Base-by-base conservation (phyloP, 2,888 invertebrate genomes). In the Caenorhabditis angaria region DNA sequence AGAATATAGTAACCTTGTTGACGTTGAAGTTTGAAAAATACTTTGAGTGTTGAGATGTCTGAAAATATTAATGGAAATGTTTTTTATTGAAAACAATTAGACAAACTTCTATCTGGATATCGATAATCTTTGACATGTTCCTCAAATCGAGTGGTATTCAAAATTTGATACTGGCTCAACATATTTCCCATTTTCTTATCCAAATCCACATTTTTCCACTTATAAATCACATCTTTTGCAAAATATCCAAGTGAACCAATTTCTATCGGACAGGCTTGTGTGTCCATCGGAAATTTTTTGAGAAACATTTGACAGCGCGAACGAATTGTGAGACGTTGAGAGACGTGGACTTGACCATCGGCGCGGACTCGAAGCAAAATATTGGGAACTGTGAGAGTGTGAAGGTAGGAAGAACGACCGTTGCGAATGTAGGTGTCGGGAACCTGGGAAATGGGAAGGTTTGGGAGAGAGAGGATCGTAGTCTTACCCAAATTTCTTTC, bases 351-450 rank as follows among this genome's bases (percentile, higher is more conserved):
- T 84, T 94, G 93, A 0, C 95, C 95, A 85, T 94, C 93, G 88
- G 93, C 93, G 83, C 92, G 92, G 79, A 97, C 93, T 77, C 97
- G 90, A 50, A 97, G 90, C 82, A 97, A 90, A 88, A 95, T 95
- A 89, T 97, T 97, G 0, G 96, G 96, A n/a, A 94, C 94, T 0
- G 97, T 96, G 77, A 97, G 94, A 28, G 94, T 95, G 89, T 97
- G 97, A 55, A 96, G 93, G 86, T 95, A 94, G 10, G 95, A 95
- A 83, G 94, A 92, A 88, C 94, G 94, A 28, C 95, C 95, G 88
- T 96, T 96, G 22, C 81, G 54, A 20, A 96, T 94, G 88, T 94
- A 96, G 0, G 96, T 96, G 89, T 96, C 96, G 0, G 97, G 97
- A 77, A 94, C 68, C 72, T 72, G 60, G 57, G 66, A 20, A 41